Evolutionary conservation across 2,797 vertebrate species (phyloP), one percentile per base, ranked within the genome.

Genomic region (Acrossocheilus wenchowensis): DNA sequence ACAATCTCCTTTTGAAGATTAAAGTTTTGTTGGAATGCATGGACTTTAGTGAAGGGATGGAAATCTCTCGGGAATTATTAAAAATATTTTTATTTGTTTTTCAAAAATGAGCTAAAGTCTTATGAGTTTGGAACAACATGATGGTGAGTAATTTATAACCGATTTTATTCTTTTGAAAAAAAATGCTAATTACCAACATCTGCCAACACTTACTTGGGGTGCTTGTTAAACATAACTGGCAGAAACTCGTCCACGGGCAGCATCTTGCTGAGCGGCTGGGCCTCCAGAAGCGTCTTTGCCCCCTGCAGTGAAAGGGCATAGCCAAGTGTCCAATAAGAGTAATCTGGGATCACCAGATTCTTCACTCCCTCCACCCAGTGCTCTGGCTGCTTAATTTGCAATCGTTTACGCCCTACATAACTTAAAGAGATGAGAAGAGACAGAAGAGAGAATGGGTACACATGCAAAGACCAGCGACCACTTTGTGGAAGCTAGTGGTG

Each of bases 201-300:
- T 43, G 26, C 19, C 41, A 26, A 10, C 2, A 82, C 89, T 23
- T 82, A 96, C 96, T 94, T 94, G 14, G 96, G 96, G 90, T 96
- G 96, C 90, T 96, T 96, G 93, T 96, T 91, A 90, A 96, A 96
- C 96, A 96, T 96, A 89, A 96, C 74, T 0, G 96, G 96, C 87
- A 96, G 93, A 89, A 94, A 96, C 92, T 96, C 96, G 2, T 96
- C 96, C 0, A 96, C 95, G 0, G 96, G 96, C 80, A 96, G 92
- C 95, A 96, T 96, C 92, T 88, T 95, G 0, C 87, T 71, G 7
- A 96, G 92, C 9, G 96, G 94, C 48, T 94, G 62, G 0, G 93
- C 95, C 3, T 87, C 92, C 90, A 96, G 78, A 15, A 96, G 86
- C 91, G 95, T 96, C 50, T 66, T 92, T 77, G 95, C 96, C 8